Evolutionary conservation across 2,797 vertebrate genomes (phyloP), one percentile per base, ranked within the genome.

Genomic region (Rachycentron canadum): DNA sequence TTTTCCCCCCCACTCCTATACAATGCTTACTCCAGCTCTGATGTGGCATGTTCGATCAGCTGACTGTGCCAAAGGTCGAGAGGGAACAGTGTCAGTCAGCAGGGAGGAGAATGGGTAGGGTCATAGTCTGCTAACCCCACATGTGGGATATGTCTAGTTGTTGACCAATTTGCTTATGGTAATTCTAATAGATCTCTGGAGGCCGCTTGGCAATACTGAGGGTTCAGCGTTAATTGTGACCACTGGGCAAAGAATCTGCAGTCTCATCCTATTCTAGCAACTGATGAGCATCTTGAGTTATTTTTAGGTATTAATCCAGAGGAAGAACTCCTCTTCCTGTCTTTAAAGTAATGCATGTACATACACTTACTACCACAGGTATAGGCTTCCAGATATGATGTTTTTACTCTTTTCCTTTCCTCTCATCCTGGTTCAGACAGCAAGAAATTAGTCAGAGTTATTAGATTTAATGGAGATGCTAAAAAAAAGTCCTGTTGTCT

Each of bases 101-200:
- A 82, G 61, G 76, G 76, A 56, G 76, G 76, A 56, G 61, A 34
- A 61, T 10, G 40, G 58, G 52, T 32, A 17, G 79, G 89, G 86
- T 88, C 81, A 77, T 56, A 69, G 53, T 76, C 63, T 47, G 74
- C 79, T 81, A 72, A 71, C 81, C 68, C 76, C 69, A 66, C 57
- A 78, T 71, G 55, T 76, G 58, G 77, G 82, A 92, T 80, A 77
- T 79, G 84, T 91, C 88, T 78, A 71, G 86, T 89, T 91, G 90
- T 91, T 88, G 87, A 87, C 87, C 90, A 92, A 89, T 93, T 91
- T 91, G 89, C 73, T 88, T 90, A 93, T 91, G 92, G 78, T 91
- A 93, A 92, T 92, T 87, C 70, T 79, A 56, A 89, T 85, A 73
- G 88, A 89, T 90, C 90, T 92, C 90, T 66, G 56, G 85, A 84